phyloP scores from a whole-genome alignment of 2,888 invertebrate genomes.

The Dynastes tityus region DNA sequence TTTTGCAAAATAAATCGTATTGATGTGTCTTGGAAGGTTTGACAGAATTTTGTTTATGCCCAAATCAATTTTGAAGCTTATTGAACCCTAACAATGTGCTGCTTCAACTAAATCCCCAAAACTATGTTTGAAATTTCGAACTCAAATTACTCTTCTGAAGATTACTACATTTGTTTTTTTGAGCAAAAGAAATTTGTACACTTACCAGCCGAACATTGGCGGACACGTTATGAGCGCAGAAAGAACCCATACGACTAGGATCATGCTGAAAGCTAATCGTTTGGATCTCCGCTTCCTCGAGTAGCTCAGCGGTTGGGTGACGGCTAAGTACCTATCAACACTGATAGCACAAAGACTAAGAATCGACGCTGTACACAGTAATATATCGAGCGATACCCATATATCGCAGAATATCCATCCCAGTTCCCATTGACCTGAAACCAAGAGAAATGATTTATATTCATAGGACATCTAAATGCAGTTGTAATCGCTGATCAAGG shows the following conservation, averaged over 20 bases:
- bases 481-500: too few relatives aligned
- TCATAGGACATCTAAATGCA: too few relatives aligned
- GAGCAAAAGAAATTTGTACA: constrained; percentile 50
- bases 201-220: constrained; percentile 93
- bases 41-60: too few relatives aligned
- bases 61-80: too few relatives aligned
- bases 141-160: too few relatives aligned
- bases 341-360: constrained; percentile 94
- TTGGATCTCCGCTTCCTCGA: constrained; percentile 90
- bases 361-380: constrained; percentile 95
- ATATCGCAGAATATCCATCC: constrained; percentile 91
- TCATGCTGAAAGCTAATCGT: constrained; percentile 88
- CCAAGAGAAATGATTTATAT: not conserved
- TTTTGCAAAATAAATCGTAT: too few relatives aligned
- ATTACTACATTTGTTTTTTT: too few relatives aligned
- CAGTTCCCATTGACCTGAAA: constrained; percentile 87
- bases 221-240: constrained; percentile 95
- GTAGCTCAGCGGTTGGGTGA: constrained; percentile 94
- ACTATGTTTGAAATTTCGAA: too few relatives aligned
- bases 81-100: too few relatives aligned
- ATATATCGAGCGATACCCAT: constrained; percentile 95
- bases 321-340: constrained; percentile 92
- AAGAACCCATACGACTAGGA: constrained; percentile 91
- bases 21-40: too few relatives aligned
- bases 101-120: too few relatives aligned